Base-by-base conservation (phyloP, 2,113 vertebrate species). In the Archocentrus centrarchus region DNA sequence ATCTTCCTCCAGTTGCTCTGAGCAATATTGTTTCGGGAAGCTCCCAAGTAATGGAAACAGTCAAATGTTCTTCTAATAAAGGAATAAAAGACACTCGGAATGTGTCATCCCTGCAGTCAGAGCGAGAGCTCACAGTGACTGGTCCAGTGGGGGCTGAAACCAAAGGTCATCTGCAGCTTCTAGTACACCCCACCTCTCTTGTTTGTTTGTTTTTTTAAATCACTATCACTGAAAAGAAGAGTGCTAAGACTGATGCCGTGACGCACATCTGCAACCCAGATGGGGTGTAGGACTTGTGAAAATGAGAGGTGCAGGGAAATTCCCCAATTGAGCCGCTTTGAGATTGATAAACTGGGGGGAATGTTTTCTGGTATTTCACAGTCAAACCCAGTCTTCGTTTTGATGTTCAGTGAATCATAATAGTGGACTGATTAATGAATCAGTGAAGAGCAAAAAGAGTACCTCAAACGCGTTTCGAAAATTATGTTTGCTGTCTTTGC, bases 181-280 rank as follows among this genome's bases (percentile, higher is more conserved):
- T 63, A 60, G 39, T 22, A 37, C 18, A 5, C 35, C 27, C 14
- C 20, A 7, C 9, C 7, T 77, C 24, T 66, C 9, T 44, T 2
- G 3, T 75, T 59, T 47, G 44, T 80, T 79, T 32, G 37, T 39
- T 2, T 15, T 75, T 55, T 79, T 85, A 39, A 41, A 87, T 89
- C 79, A 84, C 58, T 59, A 77, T 87, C 82, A 89, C 86, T 91
- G 70, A 92, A 93, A 90, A 88, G 86, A 79, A 27, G 73, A 86
- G 17, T 35, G 18, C 50, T 89, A 50, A 77, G 3, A 3, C 27
- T 73, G 35, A 70, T 9, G 7, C 30, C 6, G 44, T 81, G 78
- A 89, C 53, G 63, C 86, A 80, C 75, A 27, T 5, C 47, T 78
- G 59, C 59, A 41, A 62, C 75, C 60, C 50, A 53, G 47, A 75